phyloP scores from a whole-genome alignment of 2,888 invertebrate species.

The Plemyria rubiginata region DNA sequence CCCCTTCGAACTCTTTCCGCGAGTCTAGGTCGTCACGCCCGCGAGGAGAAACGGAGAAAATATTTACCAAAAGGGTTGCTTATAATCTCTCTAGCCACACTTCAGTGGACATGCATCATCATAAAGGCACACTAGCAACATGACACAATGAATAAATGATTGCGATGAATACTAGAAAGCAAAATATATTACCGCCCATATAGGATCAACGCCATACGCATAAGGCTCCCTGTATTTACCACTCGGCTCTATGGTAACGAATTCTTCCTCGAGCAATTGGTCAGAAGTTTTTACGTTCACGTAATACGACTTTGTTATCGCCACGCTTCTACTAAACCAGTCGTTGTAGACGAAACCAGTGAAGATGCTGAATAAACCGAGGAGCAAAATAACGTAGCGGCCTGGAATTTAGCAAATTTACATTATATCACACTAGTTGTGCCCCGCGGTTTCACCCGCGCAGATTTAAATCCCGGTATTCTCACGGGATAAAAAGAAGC shows the following conservation, averaged over 20 bases:
- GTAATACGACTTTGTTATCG: conserved; percentile 93
- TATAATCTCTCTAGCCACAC: too few species aligned
- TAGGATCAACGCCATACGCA: conserved; percentile 91
- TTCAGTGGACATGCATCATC: too few species aligned
- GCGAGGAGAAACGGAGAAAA: too few species aligned
- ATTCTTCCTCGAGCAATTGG: not conserved
- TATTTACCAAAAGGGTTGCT: too few species aligned
- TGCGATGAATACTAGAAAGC: not conserved
- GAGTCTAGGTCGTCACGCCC: too few species aligned
- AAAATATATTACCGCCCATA: conserved; percentile 84
- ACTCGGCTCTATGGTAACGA: conserved; percentile 86
- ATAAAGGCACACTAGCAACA: too few species aligned
- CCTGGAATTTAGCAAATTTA: conserved; percentile 81
- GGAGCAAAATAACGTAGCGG: conserved; percentile 96
- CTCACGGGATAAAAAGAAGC: too few species aligned
- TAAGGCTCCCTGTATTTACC: conserved; percentile 87
- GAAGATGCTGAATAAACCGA: conserved; percentile 97
- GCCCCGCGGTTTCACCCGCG: too few species aligned
- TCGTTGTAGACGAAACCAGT: conserved; percentile 99
- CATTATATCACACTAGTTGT: too few species aligned
- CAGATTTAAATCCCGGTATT: too few species aligned
- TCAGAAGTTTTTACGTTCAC: conserved; percentile 50
- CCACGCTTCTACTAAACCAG: conserved; percentile 93
- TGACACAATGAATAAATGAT: too few species aligned
- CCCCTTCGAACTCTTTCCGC: too few species aligned